A percentile compares a stretch with the other conserved stretches of the same genome.
Evolutionary conservation across 1,140 invertebrate genomes (phyloP).

Genomic region (Calycopis cecrops): DNA sequence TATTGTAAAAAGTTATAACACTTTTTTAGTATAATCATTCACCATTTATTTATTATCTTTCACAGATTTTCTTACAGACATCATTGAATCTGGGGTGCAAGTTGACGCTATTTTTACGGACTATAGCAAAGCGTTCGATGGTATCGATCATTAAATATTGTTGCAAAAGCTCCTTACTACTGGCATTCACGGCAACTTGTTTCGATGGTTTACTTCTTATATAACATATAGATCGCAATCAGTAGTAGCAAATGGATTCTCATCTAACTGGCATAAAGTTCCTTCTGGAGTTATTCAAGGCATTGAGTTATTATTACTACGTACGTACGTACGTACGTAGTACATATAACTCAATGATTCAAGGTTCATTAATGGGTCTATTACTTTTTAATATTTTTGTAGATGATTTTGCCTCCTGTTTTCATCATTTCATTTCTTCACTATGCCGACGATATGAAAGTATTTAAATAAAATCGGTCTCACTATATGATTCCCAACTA

Average conservation of each 20-base stretch:
- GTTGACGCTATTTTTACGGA: slow-evolving; percentile 14
- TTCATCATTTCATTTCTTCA: not conserved
- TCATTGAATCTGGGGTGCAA: slow-evolving; percentile 16
- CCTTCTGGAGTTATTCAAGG: slow-evolving; percentile 17
- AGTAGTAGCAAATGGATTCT: slow-evolving; percentile 28
- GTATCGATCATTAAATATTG: slow-evolving; percentile 10
- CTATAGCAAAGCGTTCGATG: slow-evolving; percentile 19
- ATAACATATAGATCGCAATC: slow-evolving; percentile 27
- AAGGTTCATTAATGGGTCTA: too few species aligned
- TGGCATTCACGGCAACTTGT: slow-evolving; percentile 23
- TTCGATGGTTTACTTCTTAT: slow-evolving; percentile 32
- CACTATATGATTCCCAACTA: not conserved
- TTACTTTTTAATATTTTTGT: not conserved
- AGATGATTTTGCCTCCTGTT: not conserved
- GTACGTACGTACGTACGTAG: too few species aligned
- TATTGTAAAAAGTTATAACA: too few species aligned
- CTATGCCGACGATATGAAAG: not conserved
- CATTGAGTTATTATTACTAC: not conserved
- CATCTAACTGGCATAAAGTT: slow-evolving; percentile 5
- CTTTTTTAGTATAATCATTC: too few species aligned
- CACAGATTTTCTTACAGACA: slow-evolving; percentile 11
- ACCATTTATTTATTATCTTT: slow-evolving; percentile 15
- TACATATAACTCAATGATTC: too few species aligned
- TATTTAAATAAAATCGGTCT: not conserved
- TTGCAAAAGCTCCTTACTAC: not conserved